These are phyloP conservation scores for Synanthedon andrenaeformis DNA, from an alignment of 2,888 invertebrate genomes.

Conservation along the genomic window DNA sequence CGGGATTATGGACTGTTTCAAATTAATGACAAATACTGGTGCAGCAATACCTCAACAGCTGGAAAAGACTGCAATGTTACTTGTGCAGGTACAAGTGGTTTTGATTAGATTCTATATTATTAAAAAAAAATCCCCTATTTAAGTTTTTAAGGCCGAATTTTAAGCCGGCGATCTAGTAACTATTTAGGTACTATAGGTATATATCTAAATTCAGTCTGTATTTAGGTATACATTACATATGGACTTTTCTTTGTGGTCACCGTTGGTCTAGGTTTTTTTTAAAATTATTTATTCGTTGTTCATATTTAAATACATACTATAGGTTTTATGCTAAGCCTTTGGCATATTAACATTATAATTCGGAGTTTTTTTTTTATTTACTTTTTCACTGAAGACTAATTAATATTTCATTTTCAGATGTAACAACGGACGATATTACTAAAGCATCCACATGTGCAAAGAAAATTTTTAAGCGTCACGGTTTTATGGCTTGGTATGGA, in stretches of 20 bases:
- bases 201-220: too few species aligned
- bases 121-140: background rate
- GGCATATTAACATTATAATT: too few species aligned
- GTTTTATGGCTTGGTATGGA: slow-evolving; percentile 30
- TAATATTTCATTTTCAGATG: slow-evolving; percentile 16
- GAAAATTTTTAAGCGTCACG: slow-evolving; percentile 20
- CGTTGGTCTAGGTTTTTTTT: too few species aligned
- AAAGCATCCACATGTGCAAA: slow-evolving; percentile 24
- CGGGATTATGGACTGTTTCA: slow-evolving; percentile 65
- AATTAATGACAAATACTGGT: slow-evolving; percentile 61
- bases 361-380: too few species aligned
- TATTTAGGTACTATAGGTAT: too few species aligned
- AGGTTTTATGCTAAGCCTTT: too few species aligned
- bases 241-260: too few species aligned
- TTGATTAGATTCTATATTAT: slow-evolving; percentile 1
- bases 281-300: too few species aligned
- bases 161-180: too few species aligned
- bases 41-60: slow-evolving; percentile 29
- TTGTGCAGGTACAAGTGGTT: slow-evolving; percentile 25
- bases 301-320: too few species aligned
- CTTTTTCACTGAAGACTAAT: too few species aligned
- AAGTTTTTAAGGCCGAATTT: background rate
- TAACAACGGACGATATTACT: slow-evolving; percentile 29
- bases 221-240: too few species aligned
- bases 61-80: slow-evolving; percentile 55